phyloP scores from a whole-genome alignment of 2,888 invertebrate species.

The Drosophila neonasuta region DNA sequence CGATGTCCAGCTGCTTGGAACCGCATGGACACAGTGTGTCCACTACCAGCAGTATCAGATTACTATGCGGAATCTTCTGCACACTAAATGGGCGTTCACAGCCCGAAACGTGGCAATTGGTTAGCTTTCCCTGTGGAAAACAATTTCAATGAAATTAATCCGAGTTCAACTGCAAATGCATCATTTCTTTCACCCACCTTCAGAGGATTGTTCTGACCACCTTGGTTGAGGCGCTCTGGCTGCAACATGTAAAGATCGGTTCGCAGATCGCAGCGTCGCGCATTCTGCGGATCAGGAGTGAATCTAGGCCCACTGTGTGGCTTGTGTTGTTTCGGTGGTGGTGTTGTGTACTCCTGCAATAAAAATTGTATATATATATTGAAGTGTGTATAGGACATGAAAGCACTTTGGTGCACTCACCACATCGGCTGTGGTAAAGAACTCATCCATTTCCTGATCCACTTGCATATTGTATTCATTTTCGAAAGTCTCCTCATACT shows the following conservation, averaged over 20 bases:
- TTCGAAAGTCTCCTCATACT: constrained; percentile 80
- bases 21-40: constrained; percentile 95
- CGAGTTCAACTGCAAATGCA: background rate
- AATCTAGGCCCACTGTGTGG: constrained; percentile 80
- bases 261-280: constrained; percentile 92
- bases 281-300: constrained; percentile 84
- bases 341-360: constrained; percentile 80
- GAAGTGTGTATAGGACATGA: background rate
- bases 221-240: constrained; percentile 90
- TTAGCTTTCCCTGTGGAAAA: constrained; percentile 87
- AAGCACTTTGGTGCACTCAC: constrained; percentile 53
- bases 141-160: background rate
- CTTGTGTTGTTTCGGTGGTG: constrained; percentile 79
- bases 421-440: constrained; percentile 81
- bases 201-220: constrained; percentile 90
- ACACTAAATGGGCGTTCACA: constrained; percentile 96
- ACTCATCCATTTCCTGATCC: constrained; percentile 81
- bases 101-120: constrained; percentile 93
- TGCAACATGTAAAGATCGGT: constrained; percentile 93
- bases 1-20: constrained; percentile 92
- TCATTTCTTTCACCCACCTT: constrained; percentile 83
- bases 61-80: constrained; percentile 94
- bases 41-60: constrained; percentile 93
- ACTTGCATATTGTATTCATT: constrained; percentile 80
- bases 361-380: background rate